phyloP scores from a whole-genome alignment of 1,140 invertebrate species.

The Aphelinus certus region DNA sequence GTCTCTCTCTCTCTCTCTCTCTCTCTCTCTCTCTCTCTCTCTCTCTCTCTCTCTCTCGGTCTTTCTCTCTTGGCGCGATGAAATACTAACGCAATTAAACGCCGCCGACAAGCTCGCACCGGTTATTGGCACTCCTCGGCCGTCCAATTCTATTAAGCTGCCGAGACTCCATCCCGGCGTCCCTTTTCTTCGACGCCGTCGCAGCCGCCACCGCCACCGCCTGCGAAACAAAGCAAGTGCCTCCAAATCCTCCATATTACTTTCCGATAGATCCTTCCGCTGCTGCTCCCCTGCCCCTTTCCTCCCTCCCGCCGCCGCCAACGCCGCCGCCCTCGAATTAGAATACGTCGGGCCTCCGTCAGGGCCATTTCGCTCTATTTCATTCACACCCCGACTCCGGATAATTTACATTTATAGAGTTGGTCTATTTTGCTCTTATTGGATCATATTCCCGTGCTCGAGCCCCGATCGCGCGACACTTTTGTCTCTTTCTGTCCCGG shows the following conservation, averaged over 20 bases:
- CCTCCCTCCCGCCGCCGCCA: background rate
- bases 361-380: slow-evolving; percentile 16
- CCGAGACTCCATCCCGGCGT: slow-evolving; percentile 3
- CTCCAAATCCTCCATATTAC: slow-evolving; percentile 55
- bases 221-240: slow-evolving; percentile 56
- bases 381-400: slow-evolving; percentile 12
- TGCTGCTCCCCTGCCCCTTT: slow-evolving; percentile 8
- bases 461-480: no score
- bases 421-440: background rate
- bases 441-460: no score
- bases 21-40: no score
- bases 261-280: slow-evolving; percentile 48
- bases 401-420: slow-evolving; percentile 25
- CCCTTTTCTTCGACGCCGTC: slow-evolving; percentile 7
- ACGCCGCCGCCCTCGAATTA: slow-evolving; percentile 22
- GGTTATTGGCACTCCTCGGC: slow-evolving; percentile 60
- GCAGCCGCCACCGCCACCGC: slow-evolving; percentile 31
- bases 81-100: slow-evolving; percentile 64
- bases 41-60: no score
- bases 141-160: slow-evolving; percentile 57
- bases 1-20: no score
- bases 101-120: slow-evolving; percentile 53
- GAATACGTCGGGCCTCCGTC: slow-evolving; percentile 31
- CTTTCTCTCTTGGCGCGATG: slow-evolving; percentile 41
- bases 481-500: no score